Conservation (phyloP, 2,888 invertebrate genomes). For the Labia minor region DNA sequence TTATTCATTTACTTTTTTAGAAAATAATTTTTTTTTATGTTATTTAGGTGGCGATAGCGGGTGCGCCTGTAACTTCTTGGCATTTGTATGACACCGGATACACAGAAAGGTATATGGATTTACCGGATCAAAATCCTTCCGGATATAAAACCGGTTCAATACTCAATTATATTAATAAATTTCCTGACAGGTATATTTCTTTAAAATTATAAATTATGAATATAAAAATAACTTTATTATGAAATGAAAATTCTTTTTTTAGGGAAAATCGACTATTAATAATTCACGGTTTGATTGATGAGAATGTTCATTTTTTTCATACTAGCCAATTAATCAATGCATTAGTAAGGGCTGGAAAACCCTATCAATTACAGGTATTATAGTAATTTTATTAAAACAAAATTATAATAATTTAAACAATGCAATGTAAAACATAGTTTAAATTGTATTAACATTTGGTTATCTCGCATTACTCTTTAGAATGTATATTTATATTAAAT, state of each 20-base stretch:
- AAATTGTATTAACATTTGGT: too few species aligned
- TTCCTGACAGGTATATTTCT: slow-evolving; percentile 90
- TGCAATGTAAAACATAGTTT: too few species aligned
- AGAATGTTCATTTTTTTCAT: slow-evolving; percentile 97
- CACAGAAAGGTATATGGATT: slow-evolving; percentile 94
- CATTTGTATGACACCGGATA: slow-evolving; percentile 96
- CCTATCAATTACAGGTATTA: slow-evolving; percentile 78
- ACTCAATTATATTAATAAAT: slow-evolving; percentile 68
- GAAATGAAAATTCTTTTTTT: slow-evolving; percentile 32
- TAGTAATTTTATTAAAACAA: background rate
- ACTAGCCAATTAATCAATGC: slow-evolving; percentile 83
- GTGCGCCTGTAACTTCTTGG: slow-evolving; percentile 97
- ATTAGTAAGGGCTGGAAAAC: slow-evolving; percentile 88
- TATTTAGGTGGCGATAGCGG: slow-evolving; percentile 73
- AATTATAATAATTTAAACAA: too few species aligned
- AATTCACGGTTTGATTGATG: slow-evolving; percentile 94
- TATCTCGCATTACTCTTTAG: too few species aligned
- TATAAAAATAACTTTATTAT: too few species aligned
- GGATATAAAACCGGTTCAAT: slow-evolving; percentile 81
- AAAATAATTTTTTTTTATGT: slow-evolving; percentile 21
- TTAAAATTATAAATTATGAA: too few species aligned
- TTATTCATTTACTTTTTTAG: background rate
- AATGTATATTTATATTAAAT: too few species aligned
- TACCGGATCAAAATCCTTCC: slow-evolving; percentile 60
- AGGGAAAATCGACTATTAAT: slow-evolving; percentile 83